Evolutionary conservation across 1,140 invertebrate genomes (phyloP).

Genomic region (Eumaeus atala): DNA sequence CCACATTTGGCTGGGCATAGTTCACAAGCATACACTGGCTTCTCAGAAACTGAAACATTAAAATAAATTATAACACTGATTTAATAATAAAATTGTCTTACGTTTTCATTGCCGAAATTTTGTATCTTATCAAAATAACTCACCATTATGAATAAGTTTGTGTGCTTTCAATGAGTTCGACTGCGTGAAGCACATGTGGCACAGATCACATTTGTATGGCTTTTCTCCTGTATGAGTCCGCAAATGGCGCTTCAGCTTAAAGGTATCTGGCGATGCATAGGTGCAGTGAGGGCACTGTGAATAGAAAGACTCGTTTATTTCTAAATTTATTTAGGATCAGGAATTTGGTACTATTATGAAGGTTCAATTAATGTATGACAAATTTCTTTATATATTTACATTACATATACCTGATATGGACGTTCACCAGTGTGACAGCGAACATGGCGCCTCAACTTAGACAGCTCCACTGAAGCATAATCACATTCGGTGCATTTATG

Average conservation of each 20-base stretch:
- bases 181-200: conserved; percentile 94
- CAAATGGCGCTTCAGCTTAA: conserved; percentile 96
- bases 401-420: conserved; percentile 80
- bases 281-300: conserved; percentile 94
- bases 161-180: conserved; percentile 97
- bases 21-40: conserved; percentile 96
- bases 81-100: no score
- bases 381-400: no score
- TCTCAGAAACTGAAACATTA: conserved; percentile 83
- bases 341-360: neutral
- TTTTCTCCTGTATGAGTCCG: conserved; percentile 95
- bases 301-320: conserved; percentile 12
- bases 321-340: neutral
- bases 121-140: conserved; percentile 31
- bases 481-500: conserved; percentile 96
- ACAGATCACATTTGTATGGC: conserved; percentile 95
- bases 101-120: no score
- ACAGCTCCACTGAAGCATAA: conserved; percentile 95
- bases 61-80: conserved; percentile 1
- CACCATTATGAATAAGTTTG: conserved; percentile 94
- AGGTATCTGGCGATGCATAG: conserved; percentile 97
- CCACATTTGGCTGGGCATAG: conserved; percentile 97
- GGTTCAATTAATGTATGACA: no score
- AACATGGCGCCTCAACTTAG: conserved; percentile 94
- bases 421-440: conserved; percentile 93